Conservation (phyloP, 1,140 invertebrate genomes). For the Charaxes varanes region DNA sequence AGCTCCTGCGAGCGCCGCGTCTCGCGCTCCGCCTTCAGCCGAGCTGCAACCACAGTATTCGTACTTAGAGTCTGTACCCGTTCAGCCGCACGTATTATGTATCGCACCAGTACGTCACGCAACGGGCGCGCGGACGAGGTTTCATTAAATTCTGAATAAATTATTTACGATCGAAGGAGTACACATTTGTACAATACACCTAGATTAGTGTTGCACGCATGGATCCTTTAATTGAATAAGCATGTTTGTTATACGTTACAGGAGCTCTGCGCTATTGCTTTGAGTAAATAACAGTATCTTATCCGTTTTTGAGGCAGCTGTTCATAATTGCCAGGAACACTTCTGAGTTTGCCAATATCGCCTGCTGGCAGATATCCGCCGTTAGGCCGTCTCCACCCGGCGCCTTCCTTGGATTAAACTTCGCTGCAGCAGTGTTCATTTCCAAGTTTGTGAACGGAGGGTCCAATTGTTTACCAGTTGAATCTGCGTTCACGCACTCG, state of each 20-base stretch:
- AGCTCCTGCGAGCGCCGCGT: conserved; percentile 88
- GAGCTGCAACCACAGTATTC: conserved; percentile 76
- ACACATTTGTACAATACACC: too few relatives aligned
- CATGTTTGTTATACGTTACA: too few relatives aligned
- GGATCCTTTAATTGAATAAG: too few relatives aligned
- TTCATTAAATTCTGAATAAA: too few relatives aligned
- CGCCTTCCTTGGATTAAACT: conserved; percentile 14
- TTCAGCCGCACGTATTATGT: too few relatives aligned
- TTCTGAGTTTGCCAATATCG: background rate
- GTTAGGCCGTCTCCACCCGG: conserved; percentile 15
- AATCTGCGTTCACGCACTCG: background rate
- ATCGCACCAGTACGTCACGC: too few relatives aligned
- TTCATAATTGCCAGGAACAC: background rate
- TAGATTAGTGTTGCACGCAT: too few relatives aligned
- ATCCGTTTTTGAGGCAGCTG: background rate
- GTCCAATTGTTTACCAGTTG: background rate
- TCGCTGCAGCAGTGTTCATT: background rate
- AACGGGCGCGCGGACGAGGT: too few relatives aligned
- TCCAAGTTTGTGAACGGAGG: background rate
- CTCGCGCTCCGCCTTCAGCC: conserved; percentile 85
- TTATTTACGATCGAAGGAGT: too few relatives aligned
- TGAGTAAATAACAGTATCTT: too few relatives aligned
- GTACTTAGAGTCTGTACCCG: too few relatives aligned
- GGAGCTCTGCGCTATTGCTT: too few relatives aligned
- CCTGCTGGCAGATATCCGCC: conserved; percentile 9